These are phyloP conservation scores for Merodon equestris DNA, from an alignment of 2,888 invertebrate genomes.

Conservation along the genomic window DNA sequence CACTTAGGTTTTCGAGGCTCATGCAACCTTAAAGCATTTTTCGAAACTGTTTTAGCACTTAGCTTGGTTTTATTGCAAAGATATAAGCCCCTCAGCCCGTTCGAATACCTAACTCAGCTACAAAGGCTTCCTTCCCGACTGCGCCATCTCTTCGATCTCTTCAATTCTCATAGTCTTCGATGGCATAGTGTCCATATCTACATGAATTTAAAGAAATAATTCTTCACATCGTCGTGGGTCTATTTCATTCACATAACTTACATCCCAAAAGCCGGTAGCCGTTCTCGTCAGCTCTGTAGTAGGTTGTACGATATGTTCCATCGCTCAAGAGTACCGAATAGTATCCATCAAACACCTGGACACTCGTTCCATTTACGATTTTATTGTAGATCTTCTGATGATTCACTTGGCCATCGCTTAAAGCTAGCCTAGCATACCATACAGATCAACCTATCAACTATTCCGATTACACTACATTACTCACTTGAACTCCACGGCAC, in stretches of 20 bases:
- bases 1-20: too few species aligned
- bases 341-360: slow-evolving; percentile 29
- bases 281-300: slow-evolving; percentile 33
- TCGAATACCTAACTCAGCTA: too few species aligned
- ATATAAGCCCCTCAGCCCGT: too few species aligned
- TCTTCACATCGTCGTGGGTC: too few species aligned
- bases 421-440: slow-evolving; percentile 2
- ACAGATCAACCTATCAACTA: slow-evolving; percentile 9
- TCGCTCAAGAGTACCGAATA: slow-evolving; percentile 29
- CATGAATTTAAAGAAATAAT: too few species aligned
- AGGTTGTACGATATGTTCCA: slow-evolving; percentile 27
- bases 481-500: slow-evolving; percentile 47
- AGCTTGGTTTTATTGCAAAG: too few species aligned
- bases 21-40: too few species aligned
- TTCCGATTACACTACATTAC: slow-evolving; percentile 17
- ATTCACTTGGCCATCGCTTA: slow-evolving; percentile 50
- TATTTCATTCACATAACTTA: background rate
- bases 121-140: too few species aligned
- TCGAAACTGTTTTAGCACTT: too few species aligned
- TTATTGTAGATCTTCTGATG: slow-evolving; percentile 43
- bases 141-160: too few species aligned
- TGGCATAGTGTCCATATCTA: too few species aligned
- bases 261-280: slow-evolving; percentile 10
- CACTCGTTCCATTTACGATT: slow-evolving; percentile 1
- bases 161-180: too few species aligned